Evolutionary conservation across 2,113 vertebrate genomes (phyloP), one percentile per base, ranked within the genome.

Genomic region (Rafetus swinhoei): DNA sequence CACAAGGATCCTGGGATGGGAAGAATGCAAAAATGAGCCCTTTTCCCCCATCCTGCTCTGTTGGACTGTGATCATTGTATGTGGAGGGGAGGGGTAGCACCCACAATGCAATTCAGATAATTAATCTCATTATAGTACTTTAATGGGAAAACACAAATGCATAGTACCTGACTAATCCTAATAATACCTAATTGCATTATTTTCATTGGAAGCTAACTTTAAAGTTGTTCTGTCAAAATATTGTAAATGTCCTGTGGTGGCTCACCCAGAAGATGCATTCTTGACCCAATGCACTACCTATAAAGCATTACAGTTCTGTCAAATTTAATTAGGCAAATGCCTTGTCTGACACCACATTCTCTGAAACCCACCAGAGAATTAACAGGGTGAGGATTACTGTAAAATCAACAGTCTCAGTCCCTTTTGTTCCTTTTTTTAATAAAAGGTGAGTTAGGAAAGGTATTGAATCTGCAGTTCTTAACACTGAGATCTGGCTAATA

Each of bases 241-340:
- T 92, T 22, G 5, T 53, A 85, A 85, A 60, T 84, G 96, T 93
- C 95, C 93, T 24, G 32, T 93, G 95, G 57, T 74, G 15, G 25
- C 81, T 93, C 53, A 89, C 91, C 87, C 39, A 11, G 85, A 90
- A 84, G 45, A 6, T 1, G 45, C 11, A 1, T 76, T 84, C 56
- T 79, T 35, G 39, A 94, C 92, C 32, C 95, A 96, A 96, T 95
- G 0, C n/a, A 54, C 86, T 93, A 92, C 93, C 94, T 92, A 62
- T 53, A 53, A 95, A 96, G 79, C 16, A 53, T 95, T 89, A 88
- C 84, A 54, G 18, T 88, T 84, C 83, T 92, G 90, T 91, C 93
- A 97, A 87, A 6, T 4, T 0, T 89, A 90, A 95, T 96, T 95
- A 96, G 92, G 90, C 91, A 91, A 94, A 87, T 65, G 85, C 45